Conservation (phyloP, 2,113 vertebrate species). For the Phasianus colchicus region DNA sequence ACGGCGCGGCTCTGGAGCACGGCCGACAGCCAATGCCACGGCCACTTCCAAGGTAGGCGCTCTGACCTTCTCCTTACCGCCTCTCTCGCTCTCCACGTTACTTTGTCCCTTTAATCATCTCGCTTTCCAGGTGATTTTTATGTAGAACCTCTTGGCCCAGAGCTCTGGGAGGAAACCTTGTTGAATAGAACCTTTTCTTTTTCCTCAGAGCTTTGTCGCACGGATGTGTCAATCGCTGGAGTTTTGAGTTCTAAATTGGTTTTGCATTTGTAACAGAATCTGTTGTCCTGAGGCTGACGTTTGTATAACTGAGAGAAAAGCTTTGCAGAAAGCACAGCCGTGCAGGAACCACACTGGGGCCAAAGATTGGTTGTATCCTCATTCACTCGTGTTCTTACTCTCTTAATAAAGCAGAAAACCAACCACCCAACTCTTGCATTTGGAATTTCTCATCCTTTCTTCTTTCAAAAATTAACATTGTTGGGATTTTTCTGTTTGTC, state of each 20-base stretch:
- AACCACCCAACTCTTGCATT: background rate
- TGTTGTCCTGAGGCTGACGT: background rate
- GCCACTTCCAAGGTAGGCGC: constrained; percentile 78
- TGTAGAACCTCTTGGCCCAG: background rate
- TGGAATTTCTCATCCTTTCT: background rate
- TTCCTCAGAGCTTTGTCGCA: background rate
- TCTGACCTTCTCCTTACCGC: background rate
- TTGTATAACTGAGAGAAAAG: background rate
- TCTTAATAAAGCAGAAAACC: background rate
- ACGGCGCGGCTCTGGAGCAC: constrained; percentile 84
- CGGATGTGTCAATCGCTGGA: background rate
- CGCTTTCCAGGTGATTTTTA: background rate
- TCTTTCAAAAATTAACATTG: background rate
- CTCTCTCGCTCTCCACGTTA: rapidly evolving
- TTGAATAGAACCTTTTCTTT: background rate
- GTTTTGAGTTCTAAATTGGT: background rate
- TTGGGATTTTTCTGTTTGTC: background rate
- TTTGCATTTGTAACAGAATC: background rate
- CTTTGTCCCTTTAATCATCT: background rate
- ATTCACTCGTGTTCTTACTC: background rate
- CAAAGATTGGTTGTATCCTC: background rate
- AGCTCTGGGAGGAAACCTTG: background rate
- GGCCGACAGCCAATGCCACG: constrained; percentile 78
- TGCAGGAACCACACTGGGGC: background rate
- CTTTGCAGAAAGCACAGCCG: background rate